Conservation (phyloP, 2,797 vertebrate genomes). For the Poeciliopsis paucimaculata region DNA sequence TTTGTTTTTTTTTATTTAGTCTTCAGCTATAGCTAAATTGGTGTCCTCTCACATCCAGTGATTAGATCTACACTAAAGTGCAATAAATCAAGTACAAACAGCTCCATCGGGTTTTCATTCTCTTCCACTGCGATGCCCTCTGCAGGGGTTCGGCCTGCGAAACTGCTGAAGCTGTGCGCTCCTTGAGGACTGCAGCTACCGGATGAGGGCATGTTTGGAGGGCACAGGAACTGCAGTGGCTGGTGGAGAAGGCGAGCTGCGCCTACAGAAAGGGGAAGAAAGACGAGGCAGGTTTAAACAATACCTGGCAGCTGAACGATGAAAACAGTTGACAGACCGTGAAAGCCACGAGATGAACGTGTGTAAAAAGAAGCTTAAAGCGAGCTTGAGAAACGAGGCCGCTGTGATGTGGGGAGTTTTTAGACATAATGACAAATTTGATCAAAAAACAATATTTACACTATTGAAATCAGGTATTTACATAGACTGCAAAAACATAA, state of each 20-base stretch:
- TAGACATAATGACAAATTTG: not conserved
- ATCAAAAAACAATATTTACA: not conserved
- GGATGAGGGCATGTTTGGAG: slow-evolving; percentile 62
- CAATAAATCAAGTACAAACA: slow-evolving; percentile 25
- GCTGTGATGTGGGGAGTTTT: not conserved
- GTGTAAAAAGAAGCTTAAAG: not conserved
- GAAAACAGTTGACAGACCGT: not conserved
- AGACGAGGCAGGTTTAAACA: slow-evolving; percentile 20
- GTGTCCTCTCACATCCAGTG: not conserved
- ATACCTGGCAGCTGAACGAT: not conserved
- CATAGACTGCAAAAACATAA: not conserved
- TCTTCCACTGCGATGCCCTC: slow-evolving; percentile 46
- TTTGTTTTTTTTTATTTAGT: not conserved
- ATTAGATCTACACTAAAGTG: not conserved
- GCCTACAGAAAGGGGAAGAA: slow-evolving; percentile 32
- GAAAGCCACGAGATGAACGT: not conserved
- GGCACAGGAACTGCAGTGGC: slow-evolving; percentile 71
- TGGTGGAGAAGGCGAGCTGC: slow-evolving; percentile 41
- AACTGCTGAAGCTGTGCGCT: slow-evolving; percentile 82
- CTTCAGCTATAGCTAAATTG: not conserved
- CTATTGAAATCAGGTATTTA: not conserved
- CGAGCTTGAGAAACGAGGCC: not conserved
- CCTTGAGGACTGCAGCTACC: slow-evolving; percentile 75
- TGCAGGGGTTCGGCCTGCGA: slow-evolving; percentile 63
- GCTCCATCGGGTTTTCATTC: slow-evolving; percentile 36